Evolutionary conservation across 1,140 invertebrate species (phyloP).

Genomic region (Drosophila setifemur): DNA sequence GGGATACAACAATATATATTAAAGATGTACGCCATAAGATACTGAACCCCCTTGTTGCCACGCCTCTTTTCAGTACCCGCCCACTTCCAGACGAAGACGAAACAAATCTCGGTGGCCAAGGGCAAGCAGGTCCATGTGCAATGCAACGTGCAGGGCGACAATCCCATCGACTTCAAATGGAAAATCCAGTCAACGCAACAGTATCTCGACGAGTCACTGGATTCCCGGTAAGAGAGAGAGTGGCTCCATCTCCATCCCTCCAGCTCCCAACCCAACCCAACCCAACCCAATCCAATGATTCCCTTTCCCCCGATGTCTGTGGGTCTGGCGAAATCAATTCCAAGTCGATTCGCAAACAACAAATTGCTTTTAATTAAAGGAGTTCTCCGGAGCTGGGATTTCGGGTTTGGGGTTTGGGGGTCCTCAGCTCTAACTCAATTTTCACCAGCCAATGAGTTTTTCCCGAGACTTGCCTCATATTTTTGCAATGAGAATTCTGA

Average conservation of each 20-base stretch:
- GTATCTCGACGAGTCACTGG: slow-evolving; percentile 87
- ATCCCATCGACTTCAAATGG: slow-evolving; percentile 94
- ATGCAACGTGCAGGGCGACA: slow-evolving; percentile 94
- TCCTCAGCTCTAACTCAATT: slow-evolving; percentile 41
- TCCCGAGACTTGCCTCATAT: slow-evolving; percentile 18
- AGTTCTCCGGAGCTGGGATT: slow-evolving; percentile 46
- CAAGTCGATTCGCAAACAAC: slow-evolving; percentile 73
- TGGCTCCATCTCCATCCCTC: background rate
- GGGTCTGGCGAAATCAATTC: slow-evolving; percentile 63
- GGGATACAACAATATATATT: too few species aligned
- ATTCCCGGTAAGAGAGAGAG: slow-evolving; percentile 84
- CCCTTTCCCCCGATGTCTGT: slow-evolving; percentile 12
- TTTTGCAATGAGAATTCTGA: slow-evolving; percentile 27
- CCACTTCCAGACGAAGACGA: slow-evolving; percentile 90
- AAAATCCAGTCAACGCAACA: slow-evolving; percentile 84
- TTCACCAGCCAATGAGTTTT: slow-evolving; percentile 32
- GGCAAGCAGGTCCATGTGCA: slow-evolving; percentile 90
- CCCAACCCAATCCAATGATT: background rate
- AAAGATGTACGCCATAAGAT: background rate
- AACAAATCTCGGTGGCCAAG: slow-evolving; percentile 89
- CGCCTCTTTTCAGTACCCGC: slow-evolving; percentile 87
- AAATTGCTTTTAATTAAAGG: slow-evolving; percentile 79
- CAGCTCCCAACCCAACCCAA: background rate
- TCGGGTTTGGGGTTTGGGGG: background rate
- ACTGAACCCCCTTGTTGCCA: too few species aligned